Evolutionary conservation across 2,888 invertebrate species (phyloP), one percentile per base, ranked within the genome.

Genomic region (Stomorhina lunata): DNA sequence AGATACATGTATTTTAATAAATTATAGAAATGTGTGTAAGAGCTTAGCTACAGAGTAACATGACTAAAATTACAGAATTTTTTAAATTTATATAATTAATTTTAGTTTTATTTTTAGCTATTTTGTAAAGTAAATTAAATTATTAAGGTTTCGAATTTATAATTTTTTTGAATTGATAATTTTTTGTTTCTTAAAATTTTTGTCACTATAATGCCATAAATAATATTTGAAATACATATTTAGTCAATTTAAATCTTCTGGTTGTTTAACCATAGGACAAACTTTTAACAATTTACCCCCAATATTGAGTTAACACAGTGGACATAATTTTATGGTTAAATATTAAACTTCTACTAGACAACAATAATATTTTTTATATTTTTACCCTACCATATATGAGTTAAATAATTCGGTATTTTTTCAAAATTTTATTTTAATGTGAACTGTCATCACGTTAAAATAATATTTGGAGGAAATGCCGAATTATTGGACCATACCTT

Each of bases 211-310:
- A 1, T 1, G 0, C 17, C 27, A 68, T 32, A 59, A 40, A 48
- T 50, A 12, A 37, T n/a, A 20, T 59, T 48, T 57, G 17, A 76
- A 48, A 57, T n/a, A n/a, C n/a, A n/a, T 57, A 57, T 29, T 48
- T 48, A 34, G 20, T 37, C 27, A 15, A 68, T 68, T 59, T 48
- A 22, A n/a, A 20, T 32, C 9, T 72, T 34, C 9, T 43, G 63
- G 37, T 55, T 73, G 25, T 65, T 43, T 40, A 75, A 50, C n/a
- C 37, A n/a, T 9, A 50, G 43, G 57, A 57, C 40, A 65, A 69
- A 69, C 55, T 65, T 69, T 78, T 69, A 15, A 53, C 57, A 29
- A 22, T 50, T n/a, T 27, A 12, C 37, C 29, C 17, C 37, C 22
- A 7, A 22, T 17, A 25, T 10, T 37, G 1, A 37, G 43, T 37